These are phyloP conservation scores for Palloptera scutellata DNA, from an alignment of 2,888 invertebrate species.

Conservation along the genomic window DNA sequence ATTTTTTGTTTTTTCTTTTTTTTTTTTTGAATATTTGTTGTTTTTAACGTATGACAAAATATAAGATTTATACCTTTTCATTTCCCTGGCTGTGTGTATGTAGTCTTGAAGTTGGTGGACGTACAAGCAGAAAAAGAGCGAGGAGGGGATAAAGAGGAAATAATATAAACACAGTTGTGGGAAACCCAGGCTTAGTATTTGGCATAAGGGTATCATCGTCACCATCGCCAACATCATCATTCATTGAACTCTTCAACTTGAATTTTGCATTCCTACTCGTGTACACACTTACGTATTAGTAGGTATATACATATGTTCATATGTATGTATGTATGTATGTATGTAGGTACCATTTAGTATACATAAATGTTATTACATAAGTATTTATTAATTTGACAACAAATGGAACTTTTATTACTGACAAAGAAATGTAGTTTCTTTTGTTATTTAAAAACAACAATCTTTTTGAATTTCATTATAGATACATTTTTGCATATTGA, in stretches of 20 bases:
- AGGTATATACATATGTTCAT: slow-evolving; percentile 10
- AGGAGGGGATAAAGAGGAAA: background rate
- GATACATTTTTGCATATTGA: slow-evolving; percentile 6
- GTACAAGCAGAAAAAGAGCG: background rate
- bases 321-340: too few species aligned
- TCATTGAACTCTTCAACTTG: too few species aligned
- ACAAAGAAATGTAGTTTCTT: slow-evolving; percentile 33
- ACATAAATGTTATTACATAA: slow-evolving; percentile 23
- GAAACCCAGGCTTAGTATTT: too few species aligned
- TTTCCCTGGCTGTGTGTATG: slow-evolving; percentile 30
- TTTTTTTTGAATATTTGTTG: slow-evolving; percentile 23
- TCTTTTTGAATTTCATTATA: background rate
- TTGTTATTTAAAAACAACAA: slow-evolving; percentile 16
- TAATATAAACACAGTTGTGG: too few species aligned
- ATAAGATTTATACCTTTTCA: slow-evolving; percentile 37
- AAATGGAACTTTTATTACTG: slow-evolving; percentile 28
- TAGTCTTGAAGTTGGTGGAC: slow-evolving; percentile 9
- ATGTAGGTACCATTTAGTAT: too few species aligned
- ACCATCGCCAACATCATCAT: too few species aligned
- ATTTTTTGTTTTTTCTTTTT: background rate
- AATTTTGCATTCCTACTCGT: slow-evolving; percentile 8
- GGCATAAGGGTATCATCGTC: too few species aligned
- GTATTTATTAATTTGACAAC: background rate
- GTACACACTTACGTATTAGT: slow-evolving; percentile 8
- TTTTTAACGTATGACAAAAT: slow-evolving; percentile 36